These are phyloP conservation scores for Babylonia areolata DNA, from an alignment of 1,140 invertebrate genomes.

Conservation along the genomic window DNA sequence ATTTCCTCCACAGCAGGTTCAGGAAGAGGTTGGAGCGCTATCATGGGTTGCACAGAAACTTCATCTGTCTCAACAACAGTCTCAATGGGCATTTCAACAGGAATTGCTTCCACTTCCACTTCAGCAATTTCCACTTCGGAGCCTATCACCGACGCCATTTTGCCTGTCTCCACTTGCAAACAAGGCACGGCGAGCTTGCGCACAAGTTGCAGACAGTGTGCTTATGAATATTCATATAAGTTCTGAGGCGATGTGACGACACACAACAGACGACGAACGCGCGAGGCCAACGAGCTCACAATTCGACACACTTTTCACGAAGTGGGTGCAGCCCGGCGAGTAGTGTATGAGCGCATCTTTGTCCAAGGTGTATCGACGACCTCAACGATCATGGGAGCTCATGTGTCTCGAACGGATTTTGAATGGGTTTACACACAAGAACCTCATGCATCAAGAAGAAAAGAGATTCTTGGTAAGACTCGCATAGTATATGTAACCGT, in stretches of 20 bases:
- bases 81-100: constrained; percentile 87
- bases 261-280: no score
- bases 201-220: constrained; percentile 2
- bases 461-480: constrained; percentile 95
- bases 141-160: constrained; percentile 82
- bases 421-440: constrained; percentile 98
- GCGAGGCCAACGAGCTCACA: no score
- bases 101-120: constrained; percentile 84
- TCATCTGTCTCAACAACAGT: constrained; percentile 85
- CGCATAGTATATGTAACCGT: no score
- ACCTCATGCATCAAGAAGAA: constrained; percentile 95
- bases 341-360: no score
- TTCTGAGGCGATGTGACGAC: no score
- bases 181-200: not conserved
- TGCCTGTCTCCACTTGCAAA: constrained; percentile 45
- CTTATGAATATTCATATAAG: not conserved
- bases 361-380: not conserved
- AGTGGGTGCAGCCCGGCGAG: no score
- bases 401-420: constrained; percentile 91
- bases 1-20: constrained; percentile 84
- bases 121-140: constrained; percentile 87
- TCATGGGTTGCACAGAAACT: constrained; percentile 85
- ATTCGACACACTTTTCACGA: no score
- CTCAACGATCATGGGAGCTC: constrained; percentile 84
- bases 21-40: constrained; percentile 82